Evolutionary conservation across 1,140 invertebrate genomes (phyloP), one percentile per base, ranked within the genome.

Genomic region (Tetranychus cinnabarinus): DNA sequence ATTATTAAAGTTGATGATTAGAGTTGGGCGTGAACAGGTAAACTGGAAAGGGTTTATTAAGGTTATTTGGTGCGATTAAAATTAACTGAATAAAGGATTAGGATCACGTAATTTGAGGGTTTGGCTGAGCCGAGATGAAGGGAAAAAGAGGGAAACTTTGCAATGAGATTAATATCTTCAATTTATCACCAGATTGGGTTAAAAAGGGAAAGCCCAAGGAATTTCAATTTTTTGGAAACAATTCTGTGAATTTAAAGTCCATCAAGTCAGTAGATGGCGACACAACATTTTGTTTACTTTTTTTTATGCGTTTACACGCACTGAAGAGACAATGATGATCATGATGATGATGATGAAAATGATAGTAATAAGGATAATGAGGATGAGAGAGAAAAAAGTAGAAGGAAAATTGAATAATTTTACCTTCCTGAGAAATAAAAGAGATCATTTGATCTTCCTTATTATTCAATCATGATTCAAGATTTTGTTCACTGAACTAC

Each of bases 1-100:
- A 95, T 12, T 90, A 97, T 54, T 99, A 70, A n/a, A 99, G 74
- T 70, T 98, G 93, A 1, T 91, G 84, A 5, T 86, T 89, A 74
- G 97, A 99, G 68, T 85, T 80, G 35, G 98, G 75, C 4, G 93
- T 97, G 31, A 86, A 84, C 65, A 78, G 81, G 1, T 80, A 79
- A 3, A 91, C 95, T 66, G 95, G 79, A 69, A 88, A 82, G 47
- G 84, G 76, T 31, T 78, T 72, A 2, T 78, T 65, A 0, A 97
- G 73, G 5, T 90, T 88, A 10, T 86, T 82, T 1, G 86, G 82
- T 33, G 92, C 86, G 56, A 97, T 78, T 61, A 83, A 77, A 42
- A 97, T 77, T 0, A 84, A 83, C 76, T 99, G 95, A 1, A 87
- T 93, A 56, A 82, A 78, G 1, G 88, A 86, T 63, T 95, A 79